Percentiles rank a stretch among this genome's conserved stretches.
Conservation (phyloP, 2,113 vertebrate species). For the Bujurquina vittata region DNA sequence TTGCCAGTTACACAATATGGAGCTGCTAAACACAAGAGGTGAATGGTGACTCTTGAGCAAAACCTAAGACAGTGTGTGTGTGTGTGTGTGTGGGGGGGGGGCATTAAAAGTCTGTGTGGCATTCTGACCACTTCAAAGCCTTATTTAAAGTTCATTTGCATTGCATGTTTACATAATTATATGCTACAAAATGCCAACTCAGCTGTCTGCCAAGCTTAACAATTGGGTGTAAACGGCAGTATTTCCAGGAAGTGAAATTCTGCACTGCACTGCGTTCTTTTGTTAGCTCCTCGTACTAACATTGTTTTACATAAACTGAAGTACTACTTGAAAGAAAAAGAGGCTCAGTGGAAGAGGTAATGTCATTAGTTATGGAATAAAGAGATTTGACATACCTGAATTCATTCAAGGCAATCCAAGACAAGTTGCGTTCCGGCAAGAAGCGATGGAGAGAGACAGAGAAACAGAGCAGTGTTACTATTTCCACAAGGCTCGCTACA, state of each 20-base stretch:
- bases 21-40: constrained; percentile 31
- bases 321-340: not conserved
- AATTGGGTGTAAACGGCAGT: not conserved
- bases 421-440: constrained; percentile 44
- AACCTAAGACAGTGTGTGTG: not conserved
- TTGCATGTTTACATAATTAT: constrained; percentile 28
- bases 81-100: not conserved
- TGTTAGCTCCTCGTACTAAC: not conserved
- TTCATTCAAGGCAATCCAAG: constrained; percentile 29
- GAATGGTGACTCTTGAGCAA: constrained; percentile 5
- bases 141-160: constrained; percentile 42
- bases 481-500: constrained; percentile 13
- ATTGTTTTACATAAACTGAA: not conserved
- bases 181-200: constrained; percentile 3
- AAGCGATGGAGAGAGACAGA: constrained; percentile 18
- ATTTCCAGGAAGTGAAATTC: constrained; percentile 15
- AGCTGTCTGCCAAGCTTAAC: constrained; percentile 11
- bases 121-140: constrained; percentile 44
- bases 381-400: constrained; percentile 72
- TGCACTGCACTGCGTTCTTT: constrained; percentile 1
- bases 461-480: constrained; percentile 39
- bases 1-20: constrained; percentile 43
- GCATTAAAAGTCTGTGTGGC: constrained; percentile 32
- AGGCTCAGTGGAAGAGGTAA: not conserved
- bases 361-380: constrained; percentile 12